Evolutionary conservation across 1,140 invertebrate species (phyloP).

Genomic region (Prorops nasuta): DNA sequence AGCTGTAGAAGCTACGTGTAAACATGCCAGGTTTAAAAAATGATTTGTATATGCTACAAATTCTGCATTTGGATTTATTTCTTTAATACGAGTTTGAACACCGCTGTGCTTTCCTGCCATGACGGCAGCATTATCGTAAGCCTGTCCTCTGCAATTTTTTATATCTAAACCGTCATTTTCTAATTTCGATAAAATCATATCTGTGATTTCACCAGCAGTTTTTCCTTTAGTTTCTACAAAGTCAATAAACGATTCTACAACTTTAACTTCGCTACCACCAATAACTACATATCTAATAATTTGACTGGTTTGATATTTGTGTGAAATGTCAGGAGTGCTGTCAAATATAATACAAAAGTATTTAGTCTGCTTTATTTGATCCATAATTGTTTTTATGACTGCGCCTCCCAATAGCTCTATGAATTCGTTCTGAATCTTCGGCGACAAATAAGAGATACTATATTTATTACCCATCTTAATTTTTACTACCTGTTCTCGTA

Average conservation of each 20-base stretch:
- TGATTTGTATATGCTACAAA: conserved; percentile 27
- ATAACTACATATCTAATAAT: conserved; percentile 19
- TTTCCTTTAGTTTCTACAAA: conserved; percentile 17
- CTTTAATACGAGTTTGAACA: conserved; percentile 24
- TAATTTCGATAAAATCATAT: conserved; percentile 15
- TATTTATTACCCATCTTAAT: conserved; percentile 12
- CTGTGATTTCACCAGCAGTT: conserved; percentile 16
- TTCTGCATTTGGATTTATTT: conserved; percentile 21
- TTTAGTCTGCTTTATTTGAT: conserved; percentile 25
- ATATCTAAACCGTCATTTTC: conserved; percentile 17
- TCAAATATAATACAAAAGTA: conserved; percentile 30
- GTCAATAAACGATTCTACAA: conserved; percentile 1
- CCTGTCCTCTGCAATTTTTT: conserved; percentile 15
- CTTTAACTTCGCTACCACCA: conserved; percentile 7
- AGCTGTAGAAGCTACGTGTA: conserved; percentile 15
- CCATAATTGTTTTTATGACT: conserved; percentile 20
- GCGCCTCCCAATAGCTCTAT: conserved; percentile 21
- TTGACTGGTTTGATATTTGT: conserved; percentile 20
- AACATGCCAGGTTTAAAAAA: conserved; percentile 24
- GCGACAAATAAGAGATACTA: conserved; percentile 24
- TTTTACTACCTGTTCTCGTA: conserved; percentile 14
- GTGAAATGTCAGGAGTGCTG: conserved; percentile 17
- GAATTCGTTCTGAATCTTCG: conserved; percentile 31
- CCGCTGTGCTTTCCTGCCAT: conserved; percentile 30
- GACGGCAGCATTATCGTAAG: conserved; percentile 33